Percentiles rank a stretch among this genome's conserved stretches.
Evolutionary conservation across 2,113 vertebrate species (phyloP).

Genomic region (Mastomys natalensis): DNA sequence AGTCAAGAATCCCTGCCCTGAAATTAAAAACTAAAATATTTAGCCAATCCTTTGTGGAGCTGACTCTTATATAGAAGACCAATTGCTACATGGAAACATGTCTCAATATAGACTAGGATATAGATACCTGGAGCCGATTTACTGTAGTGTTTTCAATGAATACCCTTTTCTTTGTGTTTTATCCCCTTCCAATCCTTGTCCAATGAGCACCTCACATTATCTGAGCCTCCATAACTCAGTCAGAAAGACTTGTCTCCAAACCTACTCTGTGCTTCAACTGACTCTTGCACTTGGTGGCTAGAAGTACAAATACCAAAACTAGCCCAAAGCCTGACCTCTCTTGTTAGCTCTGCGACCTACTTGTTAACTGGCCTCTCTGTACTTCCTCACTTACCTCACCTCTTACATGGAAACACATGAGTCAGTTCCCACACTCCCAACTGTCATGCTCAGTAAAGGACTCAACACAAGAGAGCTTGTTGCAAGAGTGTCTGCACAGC

Average conservation of each 20-base stretch:
- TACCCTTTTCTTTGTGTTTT: not conserved
- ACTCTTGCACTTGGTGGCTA: not conserved
- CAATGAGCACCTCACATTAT: not conserved
- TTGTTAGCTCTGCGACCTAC: not conserved
- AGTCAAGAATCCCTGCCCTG: not conserved
- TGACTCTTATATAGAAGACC: not conserved
- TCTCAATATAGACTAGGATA: not conserved
- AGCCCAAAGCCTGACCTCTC: not conserved
- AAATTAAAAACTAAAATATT: slow-evolving; percentile 42
- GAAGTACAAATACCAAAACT: not conserved
- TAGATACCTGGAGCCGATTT: not conserved
- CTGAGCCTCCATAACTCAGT: not conserved
- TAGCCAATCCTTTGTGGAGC: not conserved
- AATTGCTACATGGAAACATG: not conserved
- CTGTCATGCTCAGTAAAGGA: not conserved
- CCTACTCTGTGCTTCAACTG: not conserved
- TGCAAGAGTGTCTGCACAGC: not conserved
- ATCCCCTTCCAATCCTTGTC: not conserved
- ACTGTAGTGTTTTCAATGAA: not conserved
- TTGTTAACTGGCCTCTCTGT: not conserved
- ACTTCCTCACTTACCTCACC: not conserved
- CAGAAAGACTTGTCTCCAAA: not conserved
- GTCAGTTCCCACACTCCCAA: not conserved
- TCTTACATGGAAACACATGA: not conserved
- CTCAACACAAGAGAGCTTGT: not conserved